phyloP scores from a whole-genome alignment of 2,113 vertebrate species.

The Eira barbara region DNA sequence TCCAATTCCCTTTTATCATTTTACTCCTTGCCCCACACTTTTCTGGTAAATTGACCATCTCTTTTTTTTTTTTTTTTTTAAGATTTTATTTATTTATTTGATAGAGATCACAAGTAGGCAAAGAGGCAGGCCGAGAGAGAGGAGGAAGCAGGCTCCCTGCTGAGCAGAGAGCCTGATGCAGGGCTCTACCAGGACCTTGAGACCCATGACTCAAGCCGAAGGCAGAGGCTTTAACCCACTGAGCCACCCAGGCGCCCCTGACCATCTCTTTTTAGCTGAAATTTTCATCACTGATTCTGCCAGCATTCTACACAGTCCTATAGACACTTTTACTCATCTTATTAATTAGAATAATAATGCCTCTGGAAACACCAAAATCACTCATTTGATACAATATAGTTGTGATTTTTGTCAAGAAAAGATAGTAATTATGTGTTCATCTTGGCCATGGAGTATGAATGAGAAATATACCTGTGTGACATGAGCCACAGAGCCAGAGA shows the following conservation, averaged over 20 bases:
- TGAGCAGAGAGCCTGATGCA: too few species aligned
- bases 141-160: too few species aligned
- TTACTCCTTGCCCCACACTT: rapidly evolving
- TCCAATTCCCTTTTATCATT: not conserved
- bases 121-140: too few species aligned
- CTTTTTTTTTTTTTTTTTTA: not conserved
- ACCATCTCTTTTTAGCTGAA: not conserved
- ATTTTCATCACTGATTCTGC: not conserved
- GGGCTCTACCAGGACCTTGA: too few species aligned
- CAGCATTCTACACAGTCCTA: not conserved
- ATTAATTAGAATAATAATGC: not conserved
- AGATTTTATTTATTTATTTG: too few species aligned
- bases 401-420: not conserved
- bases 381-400: not conserved
- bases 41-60: not conserved
- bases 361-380: not conserved
- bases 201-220: too few species aligned
- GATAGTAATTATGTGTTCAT: not conserved
- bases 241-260: not conserved
- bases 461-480: not conserved
- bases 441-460: not conserved
- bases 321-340: not conserved
- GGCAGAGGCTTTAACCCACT: too few species aligned
- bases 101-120: too few species aligned
- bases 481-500: not conserved